These are phyloP conservation scores for Psittacula echo DNA, from an alignment of 2,797 vertebrate genomes.

Conservation along the genomic window DNA sequence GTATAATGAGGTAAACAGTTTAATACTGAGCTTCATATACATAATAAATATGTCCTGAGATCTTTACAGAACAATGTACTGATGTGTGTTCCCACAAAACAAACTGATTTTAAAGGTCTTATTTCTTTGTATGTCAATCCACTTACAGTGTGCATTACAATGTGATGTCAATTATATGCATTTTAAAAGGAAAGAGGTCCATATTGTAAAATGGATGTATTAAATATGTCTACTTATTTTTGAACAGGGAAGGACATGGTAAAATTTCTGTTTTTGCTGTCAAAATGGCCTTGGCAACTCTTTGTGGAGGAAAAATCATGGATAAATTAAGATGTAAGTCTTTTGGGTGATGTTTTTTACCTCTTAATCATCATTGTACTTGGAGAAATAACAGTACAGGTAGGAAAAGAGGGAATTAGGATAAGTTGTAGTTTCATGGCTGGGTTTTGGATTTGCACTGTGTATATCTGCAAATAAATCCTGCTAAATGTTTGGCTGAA, in stretches of 20 bases:
- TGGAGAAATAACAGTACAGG: not conserved
- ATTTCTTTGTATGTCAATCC: not conserved
- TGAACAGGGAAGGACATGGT: constrained; percentile 91
- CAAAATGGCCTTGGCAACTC: constrained; percentile 92
- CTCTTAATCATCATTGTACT: not conserved
- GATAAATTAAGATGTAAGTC: constrained; percentile 99
- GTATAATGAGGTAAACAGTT: not conserved
- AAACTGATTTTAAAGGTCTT: not conserved
- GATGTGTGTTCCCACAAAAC: not conserved
- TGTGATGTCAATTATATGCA: not conserved
- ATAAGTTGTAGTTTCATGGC: not conserved
- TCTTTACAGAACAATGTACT: not conserved
- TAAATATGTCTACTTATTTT: constrained; percentile 33
- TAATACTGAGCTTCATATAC: not conserved
- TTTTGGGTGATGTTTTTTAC: not conserved
- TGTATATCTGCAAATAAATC: not conserved
- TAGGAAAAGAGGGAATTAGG: not conserved
- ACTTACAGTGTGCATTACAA: not conserved
- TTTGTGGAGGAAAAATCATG: constrained; percentile 98
- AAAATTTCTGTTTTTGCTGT: constrained; percentile 94
- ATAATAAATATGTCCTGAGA: not conserved
- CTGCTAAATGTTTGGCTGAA: not conserved
- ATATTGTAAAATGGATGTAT: not conserved
- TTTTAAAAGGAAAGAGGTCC: not conserved
- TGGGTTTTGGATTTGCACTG: not conserved